Evolutionary conservation across 2,113 vertebrate genomes (phyloP).

Genomic region (Empidonax alnorum): DNA sequence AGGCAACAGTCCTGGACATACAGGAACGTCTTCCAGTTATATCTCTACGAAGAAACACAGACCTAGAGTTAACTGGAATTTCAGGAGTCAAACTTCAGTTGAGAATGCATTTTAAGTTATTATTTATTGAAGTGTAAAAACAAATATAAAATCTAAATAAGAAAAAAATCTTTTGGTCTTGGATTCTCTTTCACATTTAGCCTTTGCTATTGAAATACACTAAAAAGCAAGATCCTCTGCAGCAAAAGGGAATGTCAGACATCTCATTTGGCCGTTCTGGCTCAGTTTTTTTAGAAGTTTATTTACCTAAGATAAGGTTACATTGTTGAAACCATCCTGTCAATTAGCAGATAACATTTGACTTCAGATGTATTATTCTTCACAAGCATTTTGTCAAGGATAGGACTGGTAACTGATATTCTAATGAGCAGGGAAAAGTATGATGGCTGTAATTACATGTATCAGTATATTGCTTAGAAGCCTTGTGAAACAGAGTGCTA

Average conservation of each 20-base stretch:
- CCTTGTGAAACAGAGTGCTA: not conserved
- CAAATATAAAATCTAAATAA: not conserved
- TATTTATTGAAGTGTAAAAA: not conserved
- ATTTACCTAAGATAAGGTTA: not conserved
- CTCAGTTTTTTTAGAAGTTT: slow-evolving; percentile 31
- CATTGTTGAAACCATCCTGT: slow-evolving; percentile 20
- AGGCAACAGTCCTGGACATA: not conserved
- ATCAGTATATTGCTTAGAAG: not conserved
- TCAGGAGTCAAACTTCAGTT: not conserved
- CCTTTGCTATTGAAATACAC: not conserved
- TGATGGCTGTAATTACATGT: not conserved
- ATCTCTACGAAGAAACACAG: not conserved
- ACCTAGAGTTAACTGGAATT: not conserved
- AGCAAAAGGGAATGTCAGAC: slow-evolving; percentile 27
- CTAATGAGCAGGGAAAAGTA: not conserved
- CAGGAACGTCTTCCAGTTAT: not conserved
- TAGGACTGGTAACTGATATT: not conserved
- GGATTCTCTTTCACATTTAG: not conserved
- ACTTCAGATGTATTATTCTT: slow-evolving; percentile 33
- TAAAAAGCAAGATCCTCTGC: slow-evolving; percentile 34
- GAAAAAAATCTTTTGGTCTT: not conserved
- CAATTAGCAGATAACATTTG: slow-evolving; percentile 40
- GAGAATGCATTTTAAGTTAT: not conserved
- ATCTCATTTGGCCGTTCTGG: slow-evolving; percentile 11
- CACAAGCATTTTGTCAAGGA: not conserved